phyloP scores from a whole-genome alignment of 2,797 vertebrate species.

The Muraenolepis orangiensis region DNA sequence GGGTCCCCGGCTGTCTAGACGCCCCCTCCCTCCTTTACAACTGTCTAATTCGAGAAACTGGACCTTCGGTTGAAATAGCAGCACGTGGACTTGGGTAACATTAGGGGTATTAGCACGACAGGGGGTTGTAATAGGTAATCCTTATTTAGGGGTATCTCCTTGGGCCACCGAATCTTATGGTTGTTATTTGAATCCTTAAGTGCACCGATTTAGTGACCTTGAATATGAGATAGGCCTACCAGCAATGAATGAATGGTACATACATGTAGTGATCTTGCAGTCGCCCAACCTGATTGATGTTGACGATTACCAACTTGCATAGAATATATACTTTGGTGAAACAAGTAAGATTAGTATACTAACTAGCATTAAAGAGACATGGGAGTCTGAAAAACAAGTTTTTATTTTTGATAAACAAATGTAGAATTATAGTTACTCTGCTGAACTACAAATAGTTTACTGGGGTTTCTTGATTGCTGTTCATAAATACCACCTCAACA shows the following conservation, averaged over 20 bases:
- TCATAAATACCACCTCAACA: conserved; percentile 74
- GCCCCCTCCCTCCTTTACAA: not conserved
- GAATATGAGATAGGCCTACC: not conserved
- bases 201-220: not conserved
- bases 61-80: not conserved
- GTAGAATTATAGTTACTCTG: conserved; percentile 64
- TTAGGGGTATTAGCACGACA: not conserved
- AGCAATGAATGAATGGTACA: not conserved
- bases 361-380: not conserved
- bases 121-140: not conserved
- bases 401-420: conserved; percentile 79
- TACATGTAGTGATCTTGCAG: not conserved
- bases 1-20: not conserved
- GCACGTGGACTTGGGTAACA: not conserved
- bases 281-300: not conserved
- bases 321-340: not conserved
- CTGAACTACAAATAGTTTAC: conserved; percentile 60
- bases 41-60: not conserved
- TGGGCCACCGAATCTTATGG: not conserved
- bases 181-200: not conserved
- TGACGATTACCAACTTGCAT: not conserved
- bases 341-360: not conserved
- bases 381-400: conserved; percentile 73
- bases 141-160: not conserved
- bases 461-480: conserved; percentile 54